Conservation (phyloP, 2,888 invertebrate genomes). For the Macropis europaea region DNA sequence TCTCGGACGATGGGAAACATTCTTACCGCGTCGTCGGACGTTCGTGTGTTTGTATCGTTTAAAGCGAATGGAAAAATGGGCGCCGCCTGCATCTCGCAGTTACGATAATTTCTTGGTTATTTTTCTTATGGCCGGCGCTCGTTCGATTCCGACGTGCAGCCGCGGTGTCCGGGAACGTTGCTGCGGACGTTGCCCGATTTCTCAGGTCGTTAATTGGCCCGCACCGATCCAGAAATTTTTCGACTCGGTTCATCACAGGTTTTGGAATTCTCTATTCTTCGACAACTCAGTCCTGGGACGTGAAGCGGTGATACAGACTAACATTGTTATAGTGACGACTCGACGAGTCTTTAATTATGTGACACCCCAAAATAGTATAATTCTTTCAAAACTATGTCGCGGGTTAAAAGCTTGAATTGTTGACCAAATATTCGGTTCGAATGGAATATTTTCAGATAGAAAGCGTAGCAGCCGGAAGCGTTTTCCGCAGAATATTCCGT, state of each 20-base stretch:
- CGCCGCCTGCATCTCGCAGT: slow-evolving; percentile 43
- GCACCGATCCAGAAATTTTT: not conserved
- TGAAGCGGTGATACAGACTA: no score
- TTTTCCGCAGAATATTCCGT: slow-evolving; percentile 3
- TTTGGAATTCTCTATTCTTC: no score
- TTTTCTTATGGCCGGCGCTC: slow-evolving; percentile 26
- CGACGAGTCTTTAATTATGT: no score
- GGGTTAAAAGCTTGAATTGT: no score
- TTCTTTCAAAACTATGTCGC: no score
- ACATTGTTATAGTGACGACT: no score
- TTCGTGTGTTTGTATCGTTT: slow-evolving; percentile 46
- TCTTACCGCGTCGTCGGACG: slow-evolving; percentile 26
- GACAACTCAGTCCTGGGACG: no score
- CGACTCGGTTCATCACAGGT: no score
- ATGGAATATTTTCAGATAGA: no score
- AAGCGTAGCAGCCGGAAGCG: no score
- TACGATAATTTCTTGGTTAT: slow-evolving; percentile 49
- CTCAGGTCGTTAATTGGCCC: slow-evolving; percentile 37
- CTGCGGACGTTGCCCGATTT: slow-evolving; percentile 22
- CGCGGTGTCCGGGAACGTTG: slow-evolving; percentile 11
- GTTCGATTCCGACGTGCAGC: not conserved
- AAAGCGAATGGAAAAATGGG: slow-evolving; percentile 46
- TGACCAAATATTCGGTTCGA: no score
- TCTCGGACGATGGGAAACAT: slow-evolving; percentile 49
- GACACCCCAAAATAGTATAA: no score